phyloP scores from a whole-genome alignment of 2,888 invertebrate species.

The Eulithis prunata region DNA sequence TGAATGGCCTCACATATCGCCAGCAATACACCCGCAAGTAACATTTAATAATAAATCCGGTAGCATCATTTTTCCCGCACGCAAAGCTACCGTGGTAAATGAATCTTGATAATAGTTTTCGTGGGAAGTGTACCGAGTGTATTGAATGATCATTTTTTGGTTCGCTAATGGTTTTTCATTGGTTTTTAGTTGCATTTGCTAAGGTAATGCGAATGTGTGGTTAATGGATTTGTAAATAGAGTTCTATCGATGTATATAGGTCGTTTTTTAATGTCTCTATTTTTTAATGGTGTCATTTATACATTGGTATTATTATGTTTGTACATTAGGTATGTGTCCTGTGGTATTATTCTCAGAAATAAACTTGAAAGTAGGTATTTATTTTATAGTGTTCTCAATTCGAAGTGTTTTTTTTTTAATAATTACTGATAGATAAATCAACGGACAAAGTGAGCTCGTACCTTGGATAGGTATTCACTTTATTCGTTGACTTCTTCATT shows the following conservation, averaged over 20 bases:
- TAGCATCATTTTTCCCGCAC: conserved; percentile 39
- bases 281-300: no score
- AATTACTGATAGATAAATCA: no score
- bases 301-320: no score
- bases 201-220: conserved; percentile 34
- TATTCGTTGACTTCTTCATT: no score
- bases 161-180: conserved; percentile 67
- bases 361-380: no score
- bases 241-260: not conserved
- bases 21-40: not conserved
- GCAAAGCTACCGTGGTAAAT: conserved; percentile 51
- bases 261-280: no score
- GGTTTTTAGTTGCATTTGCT: conserved; percentile 59
- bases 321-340: no score
- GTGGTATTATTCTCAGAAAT: no score
- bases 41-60: conserved; percentile 31
- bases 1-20: conserved; percentile 1
- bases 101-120: conserved; percentile 61
- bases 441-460: no score
- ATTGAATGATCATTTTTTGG: conserved; percentile 68
- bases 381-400: no score
- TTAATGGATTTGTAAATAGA: conserved; percentile 29
- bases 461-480: no score
- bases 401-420: no score
- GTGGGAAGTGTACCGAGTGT: conserved; percentile 70